phyloP scores from a whole-genome alignment of 2,888 invertebrate species.

The Halictus quadricinctus region DNA sequence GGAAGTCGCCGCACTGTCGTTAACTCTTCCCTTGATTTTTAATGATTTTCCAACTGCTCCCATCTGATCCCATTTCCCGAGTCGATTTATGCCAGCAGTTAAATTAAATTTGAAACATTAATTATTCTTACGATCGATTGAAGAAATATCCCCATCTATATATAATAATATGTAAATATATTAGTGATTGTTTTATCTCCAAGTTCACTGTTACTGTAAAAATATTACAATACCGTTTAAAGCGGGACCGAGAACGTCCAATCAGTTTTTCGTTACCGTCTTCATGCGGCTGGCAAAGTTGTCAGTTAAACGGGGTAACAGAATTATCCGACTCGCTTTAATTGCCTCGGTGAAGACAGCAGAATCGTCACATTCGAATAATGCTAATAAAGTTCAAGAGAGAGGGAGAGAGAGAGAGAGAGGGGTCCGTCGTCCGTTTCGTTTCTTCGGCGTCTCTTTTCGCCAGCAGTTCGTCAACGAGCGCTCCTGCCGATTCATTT shows the following conservation, averaged over 20 bases:
- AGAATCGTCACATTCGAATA: conserved; percentile 7
- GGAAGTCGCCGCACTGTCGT: conserved; percentile 71
- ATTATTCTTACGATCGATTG: background rate
- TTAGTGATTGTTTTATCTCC: too few relatives aligned
- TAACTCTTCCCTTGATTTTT: conserved; percentile 65
- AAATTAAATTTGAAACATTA: background rate
- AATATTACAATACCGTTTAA: too few relatives aligned
- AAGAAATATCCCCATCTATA: background rate
- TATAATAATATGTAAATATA: too few relatives aligned
- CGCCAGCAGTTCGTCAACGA: background rate
- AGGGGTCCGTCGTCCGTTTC: background rate
- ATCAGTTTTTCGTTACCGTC: background rate
- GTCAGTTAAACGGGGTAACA: conserved; percentile 11
- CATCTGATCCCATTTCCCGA: conserved; percentile 11
- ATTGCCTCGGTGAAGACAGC: background rate
- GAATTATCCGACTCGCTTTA: background rate
- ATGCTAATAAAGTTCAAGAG: background rate
- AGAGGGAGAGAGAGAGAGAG: background rate
- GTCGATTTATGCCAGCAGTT: background rate
- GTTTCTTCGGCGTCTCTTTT: background rate
- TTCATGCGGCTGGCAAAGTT: background rate
- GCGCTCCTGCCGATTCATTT: background rate
- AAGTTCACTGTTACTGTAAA: too few relatives aligned
- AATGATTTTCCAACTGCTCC: conserved; percentile 31
- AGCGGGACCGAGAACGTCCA: background rate